These are phyloP conservation scores for Nansenia antarctica DNA, from an alignment of 2,113 vertebrate species.

Conservation along the genomic window DNA sequence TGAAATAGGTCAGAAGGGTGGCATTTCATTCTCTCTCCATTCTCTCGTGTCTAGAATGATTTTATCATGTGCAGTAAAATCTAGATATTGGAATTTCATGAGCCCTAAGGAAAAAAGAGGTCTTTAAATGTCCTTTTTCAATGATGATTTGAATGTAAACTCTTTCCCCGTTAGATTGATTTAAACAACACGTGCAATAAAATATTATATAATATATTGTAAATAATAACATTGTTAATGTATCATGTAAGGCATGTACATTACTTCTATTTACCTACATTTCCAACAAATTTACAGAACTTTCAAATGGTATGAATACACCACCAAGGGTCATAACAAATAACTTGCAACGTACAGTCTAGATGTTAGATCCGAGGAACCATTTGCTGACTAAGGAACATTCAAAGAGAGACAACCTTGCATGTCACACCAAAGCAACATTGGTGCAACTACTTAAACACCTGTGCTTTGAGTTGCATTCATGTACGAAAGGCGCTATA, in stretches of 20 bases:
- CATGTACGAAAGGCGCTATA: too few species aligned
- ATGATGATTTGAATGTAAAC: too few species aligned
- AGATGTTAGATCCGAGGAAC: conserved; percentile 65
- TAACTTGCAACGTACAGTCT: conserved; percentile 54
- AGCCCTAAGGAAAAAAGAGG: conserved; percentile 24
- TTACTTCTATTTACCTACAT: too few species aligned
- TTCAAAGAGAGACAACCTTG: conserved; percentile 45
- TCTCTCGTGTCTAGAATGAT: conserved; percentile 19
- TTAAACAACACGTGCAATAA: too few species aligned
- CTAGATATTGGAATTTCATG: conserved; percentile 33
- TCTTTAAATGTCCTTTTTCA: conserved; percentile 21
- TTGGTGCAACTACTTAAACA: conserved; percentile 36
- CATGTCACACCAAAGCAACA: conserved; percentile 47
- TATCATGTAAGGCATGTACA: too few species aligned
- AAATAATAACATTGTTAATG: too few species aligned
- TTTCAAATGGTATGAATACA: too few species aligned
- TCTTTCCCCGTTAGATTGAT: too few species aligned
- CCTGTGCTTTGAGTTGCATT: too few species aligned
- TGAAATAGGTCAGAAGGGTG: conserved; percentile 59
- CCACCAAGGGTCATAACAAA: conserved; percentile 67
- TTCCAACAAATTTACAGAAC: too few species aligned
- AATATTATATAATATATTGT: too few species aligned
- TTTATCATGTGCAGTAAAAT: conserved; percentile 8
- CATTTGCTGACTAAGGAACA: conserved; percentile 68
- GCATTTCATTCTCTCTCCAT: conserved; percentile 21